A percentile compares a stretch with the other conserved stretches of the same genome.
These are phyloP conservation scores for Scomber colias DNA, from an alignment of 2,113 vertebrate genomes.

Conservation along the genomic window DNA sequence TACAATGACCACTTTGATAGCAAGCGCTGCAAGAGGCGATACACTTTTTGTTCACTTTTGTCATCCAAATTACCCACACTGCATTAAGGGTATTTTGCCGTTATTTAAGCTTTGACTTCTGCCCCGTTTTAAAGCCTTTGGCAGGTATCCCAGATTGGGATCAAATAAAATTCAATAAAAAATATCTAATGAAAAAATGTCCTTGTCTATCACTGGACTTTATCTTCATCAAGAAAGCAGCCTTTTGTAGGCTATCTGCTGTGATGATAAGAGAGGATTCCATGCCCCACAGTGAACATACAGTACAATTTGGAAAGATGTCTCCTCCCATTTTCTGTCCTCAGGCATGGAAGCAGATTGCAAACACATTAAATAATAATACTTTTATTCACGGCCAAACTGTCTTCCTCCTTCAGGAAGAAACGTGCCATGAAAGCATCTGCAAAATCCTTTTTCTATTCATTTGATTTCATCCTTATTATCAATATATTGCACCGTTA, in stretches of 20 bases:
- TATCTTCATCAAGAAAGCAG: conserved; percentile 2
- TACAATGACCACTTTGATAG: conserved; percentile 48
- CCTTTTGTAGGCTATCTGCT: conserved; percentile 11
- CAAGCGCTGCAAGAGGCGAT: neutral
- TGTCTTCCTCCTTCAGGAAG: conserved; percentile 32
- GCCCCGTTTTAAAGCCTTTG: conserved; percentile 13
- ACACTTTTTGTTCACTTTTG: neutral
- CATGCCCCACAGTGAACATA: conserved; percentile 16
- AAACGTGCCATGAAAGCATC: conserved; percentile 23
- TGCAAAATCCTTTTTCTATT: neutral
- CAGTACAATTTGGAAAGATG: conserved; percentile 28
- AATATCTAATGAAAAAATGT: conserved; percentile 1
- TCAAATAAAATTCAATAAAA: conserved; percentile 8
- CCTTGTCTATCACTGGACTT: neutral
- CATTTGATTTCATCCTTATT: conserved; percentile 4
- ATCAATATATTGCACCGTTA: conserved; percentile 15
- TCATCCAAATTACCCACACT: neutral
- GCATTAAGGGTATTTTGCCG: conserved; percentile 5
- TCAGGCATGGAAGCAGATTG: conserved; percentile 75
- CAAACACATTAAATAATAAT: conserved; percentile 72
- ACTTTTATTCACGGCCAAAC: conserved; percentile 58
- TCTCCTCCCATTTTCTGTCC: conserved; percentile 58
- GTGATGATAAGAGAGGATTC: conserved; percentile 13
- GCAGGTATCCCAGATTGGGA: neutral
- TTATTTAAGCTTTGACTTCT: conserved; percentile 7